Base-by-base conservation (phyloP, 2,888 invertebrate species). In the Perizoma affinitatum region DNA sequence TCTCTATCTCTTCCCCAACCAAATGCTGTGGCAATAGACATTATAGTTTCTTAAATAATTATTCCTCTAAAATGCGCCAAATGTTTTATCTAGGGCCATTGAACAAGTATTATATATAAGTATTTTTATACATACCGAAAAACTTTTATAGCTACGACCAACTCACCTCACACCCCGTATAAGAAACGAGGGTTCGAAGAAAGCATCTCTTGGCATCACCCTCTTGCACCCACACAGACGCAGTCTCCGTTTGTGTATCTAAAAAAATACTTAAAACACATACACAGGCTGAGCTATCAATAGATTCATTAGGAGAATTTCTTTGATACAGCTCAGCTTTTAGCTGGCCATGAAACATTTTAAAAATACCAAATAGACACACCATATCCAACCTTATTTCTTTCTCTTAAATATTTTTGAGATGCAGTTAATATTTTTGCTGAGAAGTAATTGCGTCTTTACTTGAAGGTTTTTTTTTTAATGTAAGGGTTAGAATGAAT, bases 271-370 rank as follows among this genome's bases (percentile, higher is more conserved):
- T 82, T 74, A 70, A 76, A 79, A 75, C 74, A 83, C 80, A 85
- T 79, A 87, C 80, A 84, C 80, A 86, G 74, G 74, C 76, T 69
- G 70, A 86, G 84, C 87, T 88, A 90, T 88, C 90, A 90, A 92
- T 92, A 88, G 86, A 88, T 86, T 91, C 90, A 89, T 91, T 90
- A 91, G 90, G 90, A 82, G 88, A 83, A 87, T 90, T 92, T 90
- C 90, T 92, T 92, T 91, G 90, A 90, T 83, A 88, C 83, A 75
- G 78, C 81, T 76, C 74, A 76, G 89, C 90, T 90, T 91, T 90
- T 88, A 90, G 88, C 87, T 73, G 76, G 79, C 78, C 75, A 50
- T 66, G 69, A 68, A 77, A 86, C 76, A 76, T 61, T 53, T 70
- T 76, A 69, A 57, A 47, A 67, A 66, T 80, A 46, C 57, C 4